Base-by-base conservation (phyloP, 2,113 vertebrate genomes). In the Tragelaphus imberbis region DNA sequence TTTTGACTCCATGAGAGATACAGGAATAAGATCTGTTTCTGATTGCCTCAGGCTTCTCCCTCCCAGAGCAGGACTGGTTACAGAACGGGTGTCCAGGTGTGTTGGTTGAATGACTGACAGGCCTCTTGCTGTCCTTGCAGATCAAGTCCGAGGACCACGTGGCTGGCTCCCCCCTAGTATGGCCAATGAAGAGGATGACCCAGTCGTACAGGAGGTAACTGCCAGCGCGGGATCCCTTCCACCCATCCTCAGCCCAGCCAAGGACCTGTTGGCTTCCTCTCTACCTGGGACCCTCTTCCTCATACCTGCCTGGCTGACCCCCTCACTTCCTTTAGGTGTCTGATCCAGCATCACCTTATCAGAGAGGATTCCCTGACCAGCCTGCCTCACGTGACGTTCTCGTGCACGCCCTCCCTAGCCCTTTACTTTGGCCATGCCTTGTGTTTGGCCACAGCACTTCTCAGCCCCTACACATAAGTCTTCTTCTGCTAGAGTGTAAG, bases 171-270 rank as follows among this genome's bases (percentile, higher is more conserved):
- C 89, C 98, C 98, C 98, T 99, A 99, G 98, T 98, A 99, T 99
- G 99, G 99, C 99, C 98, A 99, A 99, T 98, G 99, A 99, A 98
- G 99, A 99, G 95, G 99, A 99, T 97, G 99, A 99, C 98, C 99
- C 99, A 94, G 99, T 99, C 97, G 99, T 99, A 99, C 99, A 99
- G 98, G 99, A 99, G 99, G 99, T 99, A 98, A 98, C 98, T 88
- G 36, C n/a, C 13, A 2, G 71, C 65, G 6, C 5, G 12, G 47
- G 82, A 44, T 47, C 47, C 56, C 23, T 91, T 47, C 27, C 17
- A 1, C 1, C 8, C 6, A 0, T 94, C 82, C 51, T 21, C 28
- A 56, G 82, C 65, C 71, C 40, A 21, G 79, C 25, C 71, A 59
- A 79, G 92, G 27, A 44, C 28, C 68, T 88, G 23, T 19, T 55